Base-by-base conservation (phyloP, 2,888 invertebrate genomes). In the Amphipoea oculea region DNA sequence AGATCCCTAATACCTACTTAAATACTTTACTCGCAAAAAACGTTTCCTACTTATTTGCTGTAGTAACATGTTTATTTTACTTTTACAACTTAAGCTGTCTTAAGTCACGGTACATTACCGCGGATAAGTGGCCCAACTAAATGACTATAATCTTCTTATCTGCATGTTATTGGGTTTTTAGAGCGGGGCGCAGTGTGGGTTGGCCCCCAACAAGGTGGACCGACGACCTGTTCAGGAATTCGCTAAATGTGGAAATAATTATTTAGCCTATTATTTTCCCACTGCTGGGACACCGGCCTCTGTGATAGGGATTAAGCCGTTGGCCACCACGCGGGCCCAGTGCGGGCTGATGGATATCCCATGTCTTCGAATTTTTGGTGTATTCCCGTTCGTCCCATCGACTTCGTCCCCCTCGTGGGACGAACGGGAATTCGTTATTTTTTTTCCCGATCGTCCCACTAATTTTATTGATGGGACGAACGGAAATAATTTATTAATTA, bases 21-120 rank as follows among this genome's bases (percentile, higher is more conserved):
- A 73, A 70, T 36, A 60, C 36, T 36, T 73, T 45, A 36, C 36
- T 60, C 17, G 23, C n/a, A 20, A 12, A 60, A n/a, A 68, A 78
- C 9, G 68, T 9, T 60, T 78, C 67, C 23, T 78, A n/a, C 12
- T 14, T 20, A 45, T 76, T 45, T 57, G 9, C n/a, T 9, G 17
- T 66, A 57, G 11, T 11, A 60, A 40, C 48, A 60, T 51, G 17
- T 54, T 79, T 79, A 63, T n/a, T 70, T 54, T 62, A 54, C 14
- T 79, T 78, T 63, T 79, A 54, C 42, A 45, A 78, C 70, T 23
- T 63, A 68, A 77, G 36, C 54, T 48, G n/a, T 62, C 2, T 20
- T 40, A 40, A 40, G 40, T 40, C 40, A 40, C 40, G 40, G 40
- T 40, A 40, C 40, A 40, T 40, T 40, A 40, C 40, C 40, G 40